Conservation (phyloP, 2,113 vertebrate genomes). For the Lepisosteus osseus region DNA sequence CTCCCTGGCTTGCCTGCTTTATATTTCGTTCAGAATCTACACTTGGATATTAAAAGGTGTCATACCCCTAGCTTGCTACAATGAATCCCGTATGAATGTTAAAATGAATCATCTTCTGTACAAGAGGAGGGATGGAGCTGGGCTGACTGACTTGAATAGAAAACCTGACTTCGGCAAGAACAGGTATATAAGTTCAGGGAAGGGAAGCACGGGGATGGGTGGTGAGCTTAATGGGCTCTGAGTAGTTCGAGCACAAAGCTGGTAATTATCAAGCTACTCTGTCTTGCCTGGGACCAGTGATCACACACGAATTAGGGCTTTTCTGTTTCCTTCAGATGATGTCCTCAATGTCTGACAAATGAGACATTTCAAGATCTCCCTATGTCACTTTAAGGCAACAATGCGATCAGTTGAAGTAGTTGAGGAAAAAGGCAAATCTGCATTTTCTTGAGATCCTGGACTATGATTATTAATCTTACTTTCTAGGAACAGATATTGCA, state of each 20-base stretch:
- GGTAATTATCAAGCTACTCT: background rate
- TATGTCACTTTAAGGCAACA: too few relatives aligned
- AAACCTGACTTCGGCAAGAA: constrained; percentile 40
- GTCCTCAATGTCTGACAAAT: too few relatives aligned
- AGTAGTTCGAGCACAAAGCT: background rate
- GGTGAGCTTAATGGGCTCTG: too few relatives aligned
- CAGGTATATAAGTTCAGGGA: constrained; percentile 4
- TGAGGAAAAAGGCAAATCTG: too few relatives aligned
- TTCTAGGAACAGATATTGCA: too few relatives aligned
- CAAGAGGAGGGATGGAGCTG: constrained; percentile 49
- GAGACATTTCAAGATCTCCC: too few relatives aligned
- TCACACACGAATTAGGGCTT: too few relatives aligned
- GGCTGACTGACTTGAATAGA: constrained; percentile 5
- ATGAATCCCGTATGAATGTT: constrained; percentile 77
- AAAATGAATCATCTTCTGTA: constrained; percentile 65
- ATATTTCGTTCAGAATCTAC: constrained; percentile 57
- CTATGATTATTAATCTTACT: too few relatives aligned
- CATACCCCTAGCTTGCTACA: constrained; percentile 63
- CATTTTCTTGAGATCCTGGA: too few relatives aligned
- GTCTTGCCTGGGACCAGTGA: background rate
- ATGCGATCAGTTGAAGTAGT: too few relatives aligned
- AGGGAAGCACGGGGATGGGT: too few relatives aligned
- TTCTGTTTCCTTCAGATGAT: too few relatives aligned
- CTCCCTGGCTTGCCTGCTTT: constrained; percentile 51
- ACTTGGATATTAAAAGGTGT: constrained; percentile 81